A percentile compares a stretch with the other conserved stretches of the same genome.
Conservation (phyloP, 2,113 vertebrate genomes). For the Microcebus griseorufus region DNA sequence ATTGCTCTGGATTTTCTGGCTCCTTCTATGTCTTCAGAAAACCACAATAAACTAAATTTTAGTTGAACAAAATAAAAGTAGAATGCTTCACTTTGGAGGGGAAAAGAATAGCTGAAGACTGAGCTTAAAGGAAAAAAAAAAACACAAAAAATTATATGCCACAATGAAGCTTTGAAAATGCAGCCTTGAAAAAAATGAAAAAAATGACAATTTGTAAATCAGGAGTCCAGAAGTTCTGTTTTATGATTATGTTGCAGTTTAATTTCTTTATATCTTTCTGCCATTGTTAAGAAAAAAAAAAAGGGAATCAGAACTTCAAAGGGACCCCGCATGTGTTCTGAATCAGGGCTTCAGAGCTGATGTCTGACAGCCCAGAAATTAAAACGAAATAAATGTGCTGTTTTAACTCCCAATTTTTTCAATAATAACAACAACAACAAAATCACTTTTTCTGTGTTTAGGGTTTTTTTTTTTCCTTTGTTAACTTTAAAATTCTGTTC, state of each 20-base stretch:
- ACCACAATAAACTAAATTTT: constrained; percentile 73
- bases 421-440: constrained; percentile 70
- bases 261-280: constrained; percentile 87
- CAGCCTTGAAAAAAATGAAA: constrained; percentile 22
- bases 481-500: constrained; percentile 68
- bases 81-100: constrained; percentile 53
- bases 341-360: constrained; percentile 88
- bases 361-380: constrained; percentile 89
- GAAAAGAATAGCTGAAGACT: constrained; percentile 64
- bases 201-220: constrained; percentile 83
- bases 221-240: constrained; percentile 81
- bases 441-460: constrained; percentile 74
- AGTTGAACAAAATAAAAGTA: constrained; percentile 74
- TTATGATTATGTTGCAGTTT: constrained; percentile 84
- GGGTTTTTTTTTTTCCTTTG: constrained; percentile 32
- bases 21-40: constrained; percentile 73
- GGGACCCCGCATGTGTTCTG: constrained; percentile 86
- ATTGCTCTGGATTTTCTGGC: constrained; percentile 58
- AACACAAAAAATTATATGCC: constrained; percentile 67
- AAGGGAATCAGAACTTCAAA: constrained; percentile 86
- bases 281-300: constrained; percentile 81
- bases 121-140: constrained; percentile 68
- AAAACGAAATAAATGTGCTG: constrained; percentile 89
- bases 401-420: constrained; percentile 82
- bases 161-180: constrained; percentile 74